phyloP scores from a whole-genome alignment of 2,113 vertebrate species.

The Myotis yumanensis region DNA sequence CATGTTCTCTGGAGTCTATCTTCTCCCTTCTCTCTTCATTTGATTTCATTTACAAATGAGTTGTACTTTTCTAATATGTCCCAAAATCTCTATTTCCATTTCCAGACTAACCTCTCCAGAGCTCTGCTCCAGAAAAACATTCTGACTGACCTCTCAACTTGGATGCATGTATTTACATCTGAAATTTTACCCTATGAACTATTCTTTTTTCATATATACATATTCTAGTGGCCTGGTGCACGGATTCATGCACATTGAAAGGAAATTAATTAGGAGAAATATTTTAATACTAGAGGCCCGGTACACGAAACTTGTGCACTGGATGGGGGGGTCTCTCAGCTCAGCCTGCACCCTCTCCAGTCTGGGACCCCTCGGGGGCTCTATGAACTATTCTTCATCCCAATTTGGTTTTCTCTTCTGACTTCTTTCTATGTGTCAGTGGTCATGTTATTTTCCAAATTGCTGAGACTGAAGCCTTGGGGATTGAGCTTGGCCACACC shows the following conservation, averaged over 20 bases:
- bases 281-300: no score
- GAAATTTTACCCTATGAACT: background rate
- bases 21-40: background rate
- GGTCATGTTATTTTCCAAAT: background rate
- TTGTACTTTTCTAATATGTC: background rate
- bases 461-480: background rate
- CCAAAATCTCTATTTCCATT: background rate
- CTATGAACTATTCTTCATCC: background rate
- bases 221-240: no score
- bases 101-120: background rate
- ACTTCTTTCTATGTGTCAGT: background rate
- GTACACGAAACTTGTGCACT: no score
- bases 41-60: background rate
- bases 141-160: background rate
- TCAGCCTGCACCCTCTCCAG: no score
- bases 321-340: no score
- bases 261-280: no score
- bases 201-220: background rate
- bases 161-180: background rate
- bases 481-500: no score
- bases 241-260: no score
- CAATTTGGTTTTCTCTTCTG: background rate
- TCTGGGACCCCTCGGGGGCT: background rate
- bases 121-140: background rate
- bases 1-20: constrained; percentile 7